A percentile compares a stretch with the other conserved stretches of the same genome.
These are phyloP conservation scores for Sebastes steindachneri DNA, from an alignment of 2,797 vertebrate genomes.

Conservation along the genomic window DNA sequence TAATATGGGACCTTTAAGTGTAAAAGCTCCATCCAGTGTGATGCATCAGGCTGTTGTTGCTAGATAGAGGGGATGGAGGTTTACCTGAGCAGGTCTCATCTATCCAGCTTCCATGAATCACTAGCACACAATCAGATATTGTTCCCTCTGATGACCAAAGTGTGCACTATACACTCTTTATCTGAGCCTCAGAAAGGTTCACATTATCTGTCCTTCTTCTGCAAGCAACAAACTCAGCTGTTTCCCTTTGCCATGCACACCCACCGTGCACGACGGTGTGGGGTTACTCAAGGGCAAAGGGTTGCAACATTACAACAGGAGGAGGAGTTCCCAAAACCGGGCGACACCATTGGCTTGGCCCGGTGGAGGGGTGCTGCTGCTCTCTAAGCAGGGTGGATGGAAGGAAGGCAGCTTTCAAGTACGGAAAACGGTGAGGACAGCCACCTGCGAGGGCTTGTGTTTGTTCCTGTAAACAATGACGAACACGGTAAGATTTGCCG, in stretches of 20 bases:
- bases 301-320: background rate
- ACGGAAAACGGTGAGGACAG: background rate
- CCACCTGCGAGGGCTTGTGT: background rate
- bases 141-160: background rate
- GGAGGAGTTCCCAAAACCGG: slow-evolving; percentile 64
- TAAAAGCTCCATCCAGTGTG: background rate
- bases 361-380: background rate
- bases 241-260: background rate
- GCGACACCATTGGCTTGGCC: slow-evolving; percentile 65
- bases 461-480: slow-evolving; percentile 32
- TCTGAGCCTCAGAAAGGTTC: background rate
- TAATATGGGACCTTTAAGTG: background rate
- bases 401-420: background rate
- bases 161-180: background rate
- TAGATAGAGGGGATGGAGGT: background rate
- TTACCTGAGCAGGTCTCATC: background rate
- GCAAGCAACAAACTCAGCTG: background rate
- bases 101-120: background rate
- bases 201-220: background rate
- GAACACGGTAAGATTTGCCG: slow-evolving; percentile 47
- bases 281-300: slow-evolving; percentile 35
- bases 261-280: accelerated
- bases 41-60: background rate
- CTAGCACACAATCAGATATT: background rate
- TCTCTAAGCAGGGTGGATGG: background rate